Conservation (phyloP, 2,113 vertebrate species). For the Gymnarchus niloticus region DNA sequence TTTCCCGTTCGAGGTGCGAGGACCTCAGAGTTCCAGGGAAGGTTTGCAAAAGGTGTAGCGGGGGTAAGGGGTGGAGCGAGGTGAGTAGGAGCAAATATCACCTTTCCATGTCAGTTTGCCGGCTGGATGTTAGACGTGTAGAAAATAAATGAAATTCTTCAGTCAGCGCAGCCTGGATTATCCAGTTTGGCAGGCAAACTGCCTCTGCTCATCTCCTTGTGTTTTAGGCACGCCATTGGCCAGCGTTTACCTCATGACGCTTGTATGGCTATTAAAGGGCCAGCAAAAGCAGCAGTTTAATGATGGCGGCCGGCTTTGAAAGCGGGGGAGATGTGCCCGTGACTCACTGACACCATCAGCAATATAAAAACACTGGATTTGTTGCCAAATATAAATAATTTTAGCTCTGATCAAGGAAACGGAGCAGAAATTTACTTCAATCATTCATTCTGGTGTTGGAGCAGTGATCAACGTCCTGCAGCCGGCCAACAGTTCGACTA, state of each 20-base stretch:
- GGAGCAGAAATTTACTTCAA: neutral
- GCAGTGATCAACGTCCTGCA: too few relatives aligned
- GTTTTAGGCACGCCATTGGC: neutral
- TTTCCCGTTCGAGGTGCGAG: conserved; percentile 28
- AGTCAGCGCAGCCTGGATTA: neutral
- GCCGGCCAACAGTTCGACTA: neutral
- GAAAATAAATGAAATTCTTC: neutral
- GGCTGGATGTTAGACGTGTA: neutral
- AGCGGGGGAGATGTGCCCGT: neutral
- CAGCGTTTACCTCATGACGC: neutral
- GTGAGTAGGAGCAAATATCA: neutral
- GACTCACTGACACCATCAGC: neutral
- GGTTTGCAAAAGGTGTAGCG: neutral
- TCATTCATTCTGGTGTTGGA: neutral
- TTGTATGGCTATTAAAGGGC: neutral
- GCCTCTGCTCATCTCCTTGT: neutral
- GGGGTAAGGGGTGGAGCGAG: neutral
- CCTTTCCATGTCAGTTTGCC: neutral
- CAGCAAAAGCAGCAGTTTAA: neutral
- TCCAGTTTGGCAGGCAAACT: neutral
- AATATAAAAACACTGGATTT: neutral
- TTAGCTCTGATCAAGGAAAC: neutral
- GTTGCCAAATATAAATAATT: neutral
- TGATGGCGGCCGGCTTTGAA: neutral
- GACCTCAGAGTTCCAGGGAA: neutral